Evolutionary conservation across 2,888 invertebrate species (phyloP), one percentile per base, ranked within the genome.

Genomic region (Trisateles emortualis): DNA sequence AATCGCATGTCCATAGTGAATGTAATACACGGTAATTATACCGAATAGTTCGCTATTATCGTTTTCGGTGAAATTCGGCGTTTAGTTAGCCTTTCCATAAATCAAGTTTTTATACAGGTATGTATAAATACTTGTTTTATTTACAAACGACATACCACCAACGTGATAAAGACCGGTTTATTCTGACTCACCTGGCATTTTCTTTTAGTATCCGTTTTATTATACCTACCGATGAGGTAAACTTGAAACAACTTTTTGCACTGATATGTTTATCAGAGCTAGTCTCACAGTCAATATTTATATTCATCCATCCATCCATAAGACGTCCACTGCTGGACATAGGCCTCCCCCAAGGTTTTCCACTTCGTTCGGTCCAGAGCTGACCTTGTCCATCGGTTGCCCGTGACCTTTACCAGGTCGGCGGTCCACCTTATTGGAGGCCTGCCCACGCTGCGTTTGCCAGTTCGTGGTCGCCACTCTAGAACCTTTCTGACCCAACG

Each of bases 141-240:
- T 53, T 57, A 49, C 49, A 41, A 46, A 40, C 17, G 32, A 56
- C 55, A 59, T 68, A 59, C 54, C 36, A 46, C 17, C 39, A 8
- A 50, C 48, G 40, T 58, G 72, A 70, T 63, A 70, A 68, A 68
- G 61, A 44, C 46, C 44, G 32, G 61, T 59, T 58, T 53, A 54
- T 51, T 52, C 36, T 60, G 56, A 65, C 17, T 62, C 58, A 61
- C 33, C 43, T 54, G 55, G 57, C 52, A 59, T 48, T 59, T 59
- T 46, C 22, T 59, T 56, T 50, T 32, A 19, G 4, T 6, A 47
- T 46, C 1, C 11, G 0, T n/a, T 45, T 32, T 47, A 50, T 29
- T n/a, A n/a, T n/a, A n/a, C n/a, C 11, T 49, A 11, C 2, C 36
- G 22, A 24, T 39, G 22, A 39, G 16, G 22, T 39, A 22, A 22